Evolutionary conservation across 2,888 invertebrate species (phyloP).

Genomic region (Clistopyga incitator): DNA sequence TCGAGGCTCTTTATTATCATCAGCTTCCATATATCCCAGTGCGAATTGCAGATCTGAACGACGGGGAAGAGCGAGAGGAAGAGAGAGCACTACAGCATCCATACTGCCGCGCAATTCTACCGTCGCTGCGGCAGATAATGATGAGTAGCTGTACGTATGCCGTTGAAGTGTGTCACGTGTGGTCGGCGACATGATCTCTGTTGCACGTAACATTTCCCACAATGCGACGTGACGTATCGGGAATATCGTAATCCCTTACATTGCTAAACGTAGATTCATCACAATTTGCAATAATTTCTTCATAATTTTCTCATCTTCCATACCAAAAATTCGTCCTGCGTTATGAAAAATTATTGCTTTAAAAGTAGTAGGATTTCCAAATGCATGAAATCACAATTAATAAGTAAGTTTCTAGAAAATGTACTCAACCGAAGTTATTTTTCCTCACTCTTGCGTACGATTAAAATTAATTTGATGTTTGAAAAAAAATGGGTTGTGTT

Average conservation of each 20-base stretch:
- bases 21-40: slow-evolving; percentile 24
- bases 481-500: too few relatives aligned
- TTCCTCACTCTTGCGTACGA: too few relatives aligned
- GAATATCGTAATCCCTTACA: slow-evolving; percentile 30
- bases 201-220: slow-evolving; percentile 52
- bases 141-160: slow-evolving; percentile 47
- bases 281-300: too few relatives aligned
- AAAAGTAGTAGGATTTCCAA: not conserved
- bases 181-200: slow-evolving; percentile 55
- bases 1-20: slow-evolving; percentile 45
- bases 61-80: not conserved
- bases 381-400: not conserved
- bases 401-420: not conserved
- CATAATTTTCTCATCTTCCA: slow-evolving; percentile 10
- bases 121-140: slow-evolving; percentile 48
- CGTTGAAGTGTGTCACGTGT: slow-evolving; percentile 55
- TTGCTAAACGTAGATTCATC: not conserved
- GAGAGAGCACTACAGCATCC: not conserved
- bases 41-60: slow-evolving; percentile 34
- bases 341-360: not conserved
- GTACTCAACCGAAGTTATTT: too few relatives aligned
- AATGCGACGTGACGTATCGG: slow-evolving; percentile 41
- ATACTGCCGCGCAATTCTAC: slow-evolving; percentile 37
- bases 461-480: too few relatives aligned
- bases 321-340: not conserved